Evolutionary conservation across 1,140 invertebrate genomes (phyloP).

Genomic region (Calephelis nemesis): DNA sequence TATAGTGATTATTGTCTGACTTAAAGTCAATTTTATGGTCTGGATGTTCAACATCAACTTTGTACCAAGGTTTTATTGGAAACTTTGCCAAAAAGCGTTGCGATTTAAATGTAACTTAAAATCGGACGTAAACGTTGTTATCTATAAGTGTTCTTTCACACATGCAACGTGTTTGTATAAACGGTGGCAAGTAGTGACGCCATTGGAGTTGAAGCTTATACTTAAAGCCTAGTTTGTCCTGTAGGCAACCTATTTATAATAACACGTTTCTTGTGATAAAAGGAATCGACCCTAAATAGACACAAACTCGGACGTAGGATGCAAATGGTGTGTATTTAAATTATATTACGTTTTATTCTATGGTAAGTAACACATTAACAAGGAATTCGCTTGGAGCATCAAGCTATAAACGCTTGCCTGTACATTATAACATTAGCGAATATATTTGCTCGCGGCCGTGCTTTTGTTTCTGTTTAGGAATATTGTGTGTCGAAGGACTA

Average conservation of each 20-base stretch:
- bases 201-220: slow-evolving; percentile 27
- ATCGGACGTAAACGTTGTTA: slow-evolving; percentile 1
- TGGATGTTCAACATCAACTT: slow-evolving; percentile 53
- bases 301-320: background rate
- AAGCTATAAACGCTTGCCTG: too few species aligned
- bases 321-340: too few species aligned
- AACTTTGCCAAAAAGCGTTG: slow-evolving; percentile 39
- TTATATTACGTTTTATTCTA: too few species aligned
- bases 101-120: slow-evolving; percentile 13
- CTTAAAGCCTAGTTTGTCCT: background rate
- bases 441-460: background rate
- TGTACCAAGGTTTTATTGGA: slow-evolving; percentile 32
- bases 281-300: background rate
- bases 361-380: too few species aligned
- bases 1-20: slow-evolving; percentile 45
- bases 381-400: too few species aligned
- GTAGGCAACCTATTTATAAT: background rate
- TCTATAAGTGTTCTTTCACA: background rate
- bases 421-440: background rate
- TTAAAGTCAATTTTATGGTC: slow-evolving; percentile 54
- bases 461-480: background rate
- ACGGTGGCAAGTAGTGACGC: too few species aligned
- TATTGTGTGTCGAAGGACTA: slow-evolving; percentile 41
- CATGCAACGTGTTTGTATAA: slow-evolving; percentile 31
- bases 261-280: background rate